These are phyloP conservation scores for Dendrocincla fuliginosa DNA, from an alignment of 2,797 vertebrate genomes.

Conservation along the genomic window DNA sequence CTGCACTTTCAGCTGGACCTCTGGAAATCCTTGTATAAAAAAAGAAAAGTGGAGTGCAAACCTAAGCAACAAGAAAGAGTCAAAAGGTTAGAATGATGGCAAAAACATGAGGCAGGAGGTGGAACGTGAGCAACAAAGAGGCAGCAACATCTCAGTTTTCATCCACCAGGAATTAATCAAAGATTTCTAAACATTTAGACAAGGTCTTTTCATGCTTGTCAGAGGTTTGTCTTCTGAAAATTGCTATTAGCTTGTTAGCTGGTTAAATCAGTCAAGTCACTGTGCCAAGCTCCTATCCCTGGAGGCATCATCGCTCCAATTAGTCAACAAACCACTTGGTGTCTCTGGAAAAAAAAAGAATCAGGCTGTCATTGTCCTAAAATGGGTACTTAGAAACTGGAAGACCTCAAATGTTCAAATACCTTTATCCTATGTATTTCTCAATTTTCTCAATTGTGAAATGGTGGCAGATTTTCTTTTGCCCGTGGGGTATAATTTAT, in stretches of 20 bases:
- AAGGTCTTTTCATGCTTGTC: constrained; percentile 39
- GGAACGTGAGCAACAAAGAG: background rate
- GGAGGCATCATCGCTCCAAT: constrained; percentile 21
- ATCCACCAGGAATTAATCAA: background rate
- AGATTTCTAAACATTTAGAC: constrained; percentile 35
- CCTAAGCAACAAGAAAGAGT: background rate
- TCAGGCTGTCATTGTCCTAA: background rate
- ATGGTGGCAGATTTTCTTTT: background rate
- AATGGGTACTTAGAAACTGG: background rate
- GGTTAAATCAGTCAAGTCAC: constrained; percentile 56
- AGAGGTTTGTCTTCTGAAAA: constrained; percentile 10
- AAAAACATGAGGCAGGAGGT: background rate
- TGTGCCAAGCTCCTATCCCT: constrained; percentile 41
- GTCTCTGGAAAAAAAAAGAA: background rate
- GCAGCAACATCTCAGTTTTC: background rate
- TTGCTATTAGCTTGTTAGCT: constrained; percentile 40
- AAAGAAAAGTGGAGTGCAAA: background rate
- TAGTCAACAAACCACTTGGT: constrained; percentile 28
- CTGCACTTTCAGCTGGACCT: background rate
- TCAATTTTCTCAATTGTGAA: background rate
- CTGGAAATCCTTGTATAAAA: background rate
- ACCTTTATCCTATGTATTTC: background rate
- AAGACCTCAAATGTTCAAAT: background rate
- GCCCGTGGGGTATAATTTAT: background rate
- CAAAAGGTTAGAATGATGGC: background rate